phyloP scores from a whole-genome alignment of 2,888 invertebrate species.

The Pseudococcus jackbeardsleyi region DNA sequence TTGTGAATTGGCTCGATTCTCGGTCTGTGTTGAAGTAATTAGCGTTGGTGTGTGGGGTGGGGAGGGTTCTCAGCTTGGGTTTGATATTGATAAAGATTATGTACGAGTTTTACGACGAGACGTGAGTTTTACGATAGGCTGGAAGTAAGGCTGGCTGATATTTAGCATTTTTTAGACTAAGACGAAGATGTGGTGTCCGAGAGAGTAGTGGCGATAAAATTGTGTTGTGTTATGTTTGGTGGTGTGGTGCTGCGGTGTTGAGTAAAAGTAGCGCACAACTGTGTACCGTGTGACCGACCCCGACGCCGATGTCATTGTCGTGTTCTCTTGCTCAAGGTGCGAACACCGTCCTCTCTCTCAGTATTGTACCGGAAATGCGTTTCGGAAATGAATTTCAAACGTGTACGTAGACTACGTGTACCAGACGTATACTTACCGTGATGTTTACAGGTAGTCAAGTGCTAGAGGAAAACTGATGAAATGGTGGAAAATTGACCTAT shows the following conservation, averaged over 20 bases:
- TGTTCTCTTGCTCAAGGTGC: not conserved
- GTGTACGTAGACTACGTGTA: not conserved
- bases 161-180: not conserved
- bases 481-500: not conserved
- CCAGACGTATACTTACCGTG: not conserved
- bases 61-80: not conserved
- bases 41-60: not conserved
- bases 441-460: not conserved
- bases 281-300: constrained; percentile 2
- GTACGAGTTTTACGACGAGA: not conserved
- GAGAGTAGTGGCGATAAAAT: not conserved
- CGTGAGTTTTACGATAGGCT: too few species aligned
- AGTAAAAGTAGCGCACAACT: not conserved
- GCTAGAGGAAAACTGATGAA: not conserved
- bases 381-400: constrained; percentile 10
- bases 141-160: not conserved
- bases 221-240: not conserved
- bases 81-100: not conserved
- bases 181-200: not conserved
- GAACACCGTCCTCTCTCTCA: not conserved
- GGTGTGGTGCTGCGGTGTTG: not conserved
- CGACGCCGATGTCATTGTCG: constrained; percentile 3
- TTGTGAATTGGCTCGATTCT: not conserved
- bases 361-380: not conserved
- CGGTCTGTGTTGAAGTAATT: not conserved